Conservation (phyloP, 1,140 invertebrate genomes). For the Rhagoletis pomonella region DNA sequence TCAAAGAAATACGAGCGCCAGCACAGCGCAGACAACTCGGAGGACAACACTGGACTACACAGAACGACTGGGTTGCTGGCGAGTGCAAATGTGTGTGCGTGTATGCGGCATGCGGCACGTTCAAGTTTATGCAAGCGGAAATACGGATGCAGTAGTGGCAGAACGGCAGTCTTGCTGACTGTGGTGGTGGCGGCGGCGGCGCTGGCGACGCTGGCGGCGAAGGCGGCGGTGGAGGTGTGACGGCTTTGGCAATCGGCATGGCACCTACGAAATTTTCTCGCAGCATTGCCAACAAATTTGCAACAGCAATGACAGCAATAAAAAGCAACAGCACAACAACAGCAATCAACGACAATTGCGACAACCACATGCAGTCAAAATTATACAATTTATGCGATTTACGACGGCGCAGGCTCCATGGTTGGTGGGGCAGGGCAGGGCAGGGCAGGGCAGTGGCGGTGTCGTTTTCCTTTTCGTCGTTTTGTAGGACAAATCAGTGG, state of each 20-base stretch:
- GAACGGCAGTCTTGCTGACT: not conserved
- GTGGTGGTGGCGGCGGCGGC: not conserved
- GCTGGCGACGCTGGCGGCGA: not conserved
- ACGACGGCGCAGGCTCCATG: conserved; percentile 56
- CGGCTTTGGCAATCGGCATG: conserved; percentile 37
- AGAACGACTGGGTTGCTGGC: not conserved
- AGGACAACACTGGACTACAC: conserved; percentile 38
- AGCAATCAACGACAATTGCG: conserved; percentile 58
- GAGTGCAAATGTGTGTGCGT: not conserved
- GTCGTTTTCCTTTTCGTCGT: not conserved
- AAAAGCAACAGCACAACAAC: conserved; percentile 63
- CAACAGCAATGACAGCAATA: conserved; percentile 66
- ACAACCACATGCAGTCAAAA: conserved; percentile 63
- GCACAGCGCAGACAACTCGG: conserved; percentile 1
- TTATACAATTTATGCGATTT: conserved; percentile 73
- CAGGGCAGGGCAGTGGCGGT: conserved; percentile 47
- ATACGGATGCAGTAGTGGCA: conserved; percentile 27
- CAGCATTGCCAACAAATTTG: conserved; percentile 56
- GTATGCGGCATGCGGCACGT: conserved; percentile 30
- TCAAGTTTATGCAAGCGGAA: conserved; percentile 54
- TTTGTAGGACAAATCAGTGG: conserved; percentile 14
- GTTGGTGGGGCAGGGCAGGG: conserved; percentile 50
- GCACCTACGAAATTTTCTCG: conserved; percentile 47
- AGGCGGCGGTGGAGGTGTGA: conserved; percentile 34
- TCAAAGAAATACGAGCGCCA: conserved; percentile 38